A percentile compares a stretch with the other conserved stretches of the same genome.
phyloP scores from a whole-genome alignment of 2,888 invertebrate genomes.

The Bombylius discolor region DNA sequence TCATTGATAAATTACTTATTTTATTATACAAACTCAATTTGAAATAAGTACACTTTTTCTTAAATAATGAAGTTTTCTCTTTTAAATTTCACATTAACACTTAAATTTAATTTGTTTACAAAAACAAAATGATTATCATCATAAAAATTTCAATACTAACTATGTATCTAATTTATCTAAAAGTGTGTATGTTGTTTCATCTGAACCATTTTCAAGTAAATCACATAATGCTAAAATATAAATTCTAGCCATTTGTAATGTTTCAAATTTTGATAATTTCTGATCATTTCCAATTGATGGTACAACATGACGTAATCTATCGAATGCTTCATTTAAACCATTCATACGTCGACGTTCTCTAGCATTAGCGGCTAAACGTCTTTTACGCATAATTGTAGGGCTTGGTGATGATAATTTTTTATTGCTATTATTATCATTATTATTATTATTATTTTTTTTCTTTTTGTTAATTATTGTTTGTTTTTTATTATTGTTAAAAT shows the following conservation, averaged over 20 bases:
- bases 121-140: background rate
- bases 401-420: background rate
- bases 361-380: constrained; percentile 60
- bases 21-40: no score
- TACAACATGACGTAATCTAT: constrained; percentile 55
- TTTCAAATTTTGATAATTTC: constrained; percentile 64
- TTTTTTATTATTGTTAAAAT: no score
- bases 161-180: background rate
- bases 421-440: no score
- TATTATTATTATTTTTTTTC: no score
- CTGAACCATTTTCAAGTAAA: background rate
- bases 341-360: constrained; percentile 62
- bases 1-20: no score
- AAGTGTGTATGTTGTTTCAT: background rate
- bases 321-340: constrained; percentile 63
- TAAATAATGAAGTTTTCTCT: no score
- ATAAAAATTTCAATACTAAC: background rate
- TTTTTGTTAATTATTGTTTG: no score
- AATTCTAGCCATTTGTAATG: constrained; percentile 66
- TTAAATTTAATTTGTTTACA: no score
- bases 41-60: no score
- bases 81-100: no score
- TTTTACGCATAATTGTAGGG: constrained; percentile 28
- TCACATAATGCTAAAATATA: constrained; percentile 50
- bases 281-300: constrained; percentile 57